These are phyloP conservation scores for Cephus cinctus DNA, from an alignment of 1,140 invertebrate genomes.

Conservation along the genomic window DNA sequence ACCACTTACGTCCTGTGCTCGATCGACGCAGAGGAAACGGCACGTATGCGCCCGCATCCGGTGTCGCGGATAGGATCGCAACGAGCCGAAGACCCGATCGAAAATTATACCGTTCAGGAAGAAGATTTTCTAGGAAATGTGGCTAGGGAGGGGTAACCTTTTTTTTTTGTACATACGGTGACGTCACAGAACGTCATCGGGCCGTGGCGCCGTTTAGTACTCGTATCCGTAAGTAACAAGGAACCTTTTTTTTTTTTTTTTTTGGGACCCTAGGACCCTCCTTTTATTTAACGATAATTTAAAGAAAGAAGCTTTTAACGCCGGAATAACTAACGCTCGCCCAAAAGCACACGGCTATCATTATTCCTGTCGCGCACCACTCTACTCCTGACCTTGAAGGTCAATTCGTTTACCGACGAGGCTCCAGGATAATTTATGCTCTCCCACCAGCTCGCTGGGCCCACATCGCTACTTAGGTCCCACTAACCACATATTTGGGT, in stretches of 20 bases:
- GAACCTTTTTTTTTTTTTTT: too few species aligned
- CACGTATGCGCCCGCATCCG: constrained; percentile 25
- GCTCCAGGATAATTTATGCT: constrained; percentile 32
- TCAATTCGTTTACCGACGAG: constrained; percentile 34
- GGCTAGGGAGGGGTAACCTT: too few species aligned
- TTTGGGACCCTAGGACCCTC: too few species aligned
- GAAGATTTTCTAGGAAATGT: too few species aligned
- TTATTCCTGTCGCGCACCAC: constrained; percentile 26
- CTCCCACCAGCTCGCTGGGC: background rate
- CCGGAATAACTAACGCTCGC: constrained; percentile 29
- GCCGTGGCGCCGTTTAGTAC: too few species aligned
- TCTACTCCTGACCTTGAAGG: constrained; percentile 28
- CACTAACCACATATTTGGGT: too few species aligned
- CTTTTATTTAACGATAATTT: too few species aligned
- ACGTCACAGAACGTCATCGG: constrained; percentile 3
- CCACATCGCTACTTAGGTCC: constrained; percentile 16
- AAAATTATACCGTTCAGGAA: too few species aligned
- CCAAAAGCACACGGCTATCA: constrained; percentile 14
- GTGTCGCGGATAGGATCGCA: too few species aligned
- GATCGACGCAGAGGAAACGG: constrained; percentile 21
- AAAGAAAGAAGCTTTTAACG: constrained; percentile 16
- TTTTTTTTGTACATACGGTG: constrained; percentile 11
- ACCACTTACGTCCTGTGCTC: constrained; percentile 16
- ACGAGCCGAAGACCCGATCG: too few species aligned
- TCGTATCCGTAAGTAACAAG: too few species aligned